Conservation (phyloP, 2,888 invertebrate species). For the Epinotia ramella region DNA sequence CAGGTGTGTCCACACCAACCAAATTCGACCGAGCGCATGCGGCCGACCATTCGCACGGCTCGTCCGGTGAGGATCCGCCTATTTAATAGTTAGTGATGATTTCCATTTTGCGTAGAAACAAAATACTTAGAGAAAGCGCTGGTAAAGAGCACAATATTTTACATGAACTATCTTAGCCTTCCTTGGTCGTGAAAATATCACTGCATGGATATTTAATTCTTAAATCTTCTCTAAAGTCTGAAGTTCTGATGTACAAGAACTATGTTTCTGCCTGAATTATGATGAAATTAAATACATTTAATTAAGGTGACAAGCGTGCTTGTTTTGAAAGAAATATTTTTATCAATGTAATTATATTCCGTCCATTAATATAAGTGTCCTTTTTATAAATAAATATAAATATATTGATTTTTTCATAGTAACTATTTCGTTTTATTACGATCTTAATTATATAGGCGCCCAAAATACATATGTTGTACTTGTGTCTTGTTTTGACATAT, state of each 20-base stretch:
- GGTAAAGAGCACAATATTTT: background rate
- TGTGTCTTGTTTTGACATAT: too few species aligned
- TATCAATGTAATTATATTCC: constrained; percentile 29
- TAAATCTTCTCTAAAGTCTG: too few species aligned
- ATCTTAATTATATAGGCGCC: too few species aligned
- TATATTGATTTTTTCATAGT: background rate
- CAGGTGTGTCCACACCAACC: too few species aligned
- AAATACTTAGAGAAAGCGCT: background rate
- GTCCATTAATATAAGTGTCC: constrained; percentile 12
- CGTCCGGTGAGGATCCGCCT: too few species aligned
- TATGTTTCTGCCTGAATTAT: background rate
- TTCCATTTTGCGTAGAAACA: background rate
- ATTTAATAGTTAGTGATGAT: background rate
- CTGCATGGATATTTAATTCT: too few species aligned
- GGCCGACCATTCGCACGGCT: too few species aligned
- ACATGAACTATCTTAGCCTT: background rate
- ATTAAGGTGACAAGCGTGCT: too few species aligned
- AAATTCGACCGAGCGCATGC: too few species aligned
- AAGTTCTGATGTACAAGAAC: background rate
- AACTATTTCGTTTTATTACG: background rate
- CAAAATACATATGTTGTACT: too few species aligned
- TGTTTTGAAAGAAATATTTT: constrained; percentile 1
- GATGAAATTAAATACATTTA: too few species aligned
- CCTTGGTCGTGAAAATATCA: too few species aligned
- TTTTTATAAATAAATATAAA: background rate